phyloP scores from a whole-genome alignment of 2,113 vertebrate species.

The Pyxicephalus adspersus region DNA sequence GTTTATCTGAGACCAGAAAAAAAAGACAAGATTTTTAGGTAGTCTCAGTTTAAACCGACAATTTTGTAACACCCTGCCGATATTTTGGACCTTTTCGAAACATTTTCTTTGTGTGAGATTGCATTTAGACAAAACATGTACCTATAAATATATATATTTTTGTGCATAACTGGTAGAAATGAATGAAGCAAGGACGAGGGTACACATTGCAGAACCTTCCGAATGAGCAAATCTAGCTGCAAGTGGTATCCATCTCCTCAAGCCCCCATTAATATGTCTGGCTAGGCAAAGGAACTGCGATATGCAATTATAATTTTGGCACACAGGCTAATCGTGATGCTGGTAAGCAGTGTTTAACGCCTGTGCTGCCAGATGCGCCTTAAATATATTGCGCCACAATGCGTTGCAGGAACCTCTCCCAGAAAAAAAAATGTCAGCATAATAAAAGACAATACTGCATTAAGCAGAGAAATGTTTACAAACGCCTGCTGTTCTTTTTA shows the following conservation, averaged over 20 bases:
- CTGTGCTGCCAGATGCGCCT: slow-evolving; percentile 53
- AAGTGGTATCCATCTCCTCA: slow-evolving; percentile 64
- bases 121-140: not conserved
- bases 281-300: slow-evolving; percentile 52
- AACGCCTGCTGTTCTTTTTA: slow-evolving; percentile 42
- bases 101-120: slow-evolving; percentile 2
- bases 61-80: slow-evolving; percentile 67
- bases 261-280: slow-evolving; percentile 53
- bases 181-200: not conserved
- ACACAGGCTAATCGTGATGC: slow-evolving; percentile 57
- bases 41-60: slow-evolving; percentile 70
- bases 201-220: slow-evolving; percentile 6
- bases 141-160: not conserved
- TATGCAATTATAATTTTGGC: slow-evolving; percentile 52
- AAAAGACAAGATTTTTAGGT: slow-evolving; percentile 66
- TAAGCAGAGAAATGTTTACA: slow-evolving; percentile 37
- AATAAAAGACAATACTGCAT: slow-evolving; percentile 52
- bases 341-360: slow-evolving; percentile 56
- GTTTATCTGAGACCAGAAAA: slow-evolving; percentile 70
- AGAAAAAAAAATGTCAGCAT: slow-evolving; percentile 35
- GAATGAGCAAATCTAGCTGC: slow-evolving; percentile 61
- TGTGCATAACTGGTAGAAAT: slow-evolving; percentile 18
- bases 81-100: slow-evolving; percentile 63
- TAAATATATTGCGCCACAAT: slow-evolving; percentile 48
- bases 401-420: slow-evolving; percentile 26